Evolutionary conservation across 2,797 vertebrate genomes (phyloP).

Genomic region (Falco peregrinus): DNA sequence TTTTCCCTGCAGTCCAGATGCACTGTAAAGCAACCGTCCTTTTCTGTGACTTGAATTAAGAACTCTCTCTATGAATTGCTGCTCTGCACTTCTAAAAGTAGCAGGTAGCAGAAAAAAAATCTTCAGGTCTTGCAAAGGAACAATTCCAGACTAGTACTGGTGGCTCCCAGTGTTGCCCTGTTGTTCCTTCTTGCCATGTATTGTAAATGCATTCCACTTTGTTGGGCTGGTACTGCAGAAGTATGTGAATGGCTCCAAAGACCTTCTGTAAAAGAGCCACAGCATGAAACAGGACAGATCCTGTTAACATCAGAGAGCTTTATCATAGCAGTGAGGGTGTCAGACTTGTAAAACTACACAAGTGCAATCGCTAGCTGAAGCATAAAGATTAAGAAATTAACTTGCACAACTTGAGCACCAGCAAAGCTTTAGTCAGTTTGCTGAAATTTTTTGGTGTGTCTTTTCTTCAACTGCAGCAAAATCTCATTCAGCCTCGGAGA

Average conservation of each 20-base stretch:
- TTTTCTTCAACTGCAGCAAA: conserved; percentile 78
- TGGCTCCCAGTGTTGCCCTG: not conserved
- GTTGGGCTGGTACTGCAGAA: not conserved
- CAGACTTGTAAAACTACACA: not conserved
- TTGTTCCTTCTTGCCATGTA: not conserved
- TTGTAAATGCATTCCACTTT: not conserved
- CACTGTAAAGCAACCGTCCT: not conserved
- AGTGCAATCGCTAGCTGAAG: not conserved
- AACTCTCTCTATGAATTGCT: not conserved
- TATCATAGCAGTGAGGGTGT: not conserved
- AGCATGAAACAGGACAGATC: fast-evolving
- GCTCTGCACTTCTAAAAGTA: not conserved
- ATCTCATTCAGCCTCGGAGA: conserved; percentile 85
- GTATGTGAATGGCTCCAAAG: not conserved
- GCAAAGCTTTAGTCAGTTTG: not conserved
- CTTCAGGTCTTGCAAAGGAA: not conserved
- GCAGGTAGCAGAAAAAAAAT: not conserved
- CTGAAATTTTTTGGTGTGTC: not conserved
- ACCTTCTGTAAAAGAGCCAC: not conserved
- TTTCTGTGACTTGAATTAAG: not conserved
- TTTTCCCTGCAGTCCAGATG: not conserved
- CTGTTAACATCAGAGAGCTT: not conserved
- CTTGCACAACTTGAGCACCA: not conserved
- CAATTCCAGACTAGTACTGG: not conserved
- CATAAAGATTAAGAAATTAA: not conserved